Evolutionary conservation across 2,888 invertebrate genomes (phyloP).

Genomic region (Neoitamus cyanurus): DNA sequence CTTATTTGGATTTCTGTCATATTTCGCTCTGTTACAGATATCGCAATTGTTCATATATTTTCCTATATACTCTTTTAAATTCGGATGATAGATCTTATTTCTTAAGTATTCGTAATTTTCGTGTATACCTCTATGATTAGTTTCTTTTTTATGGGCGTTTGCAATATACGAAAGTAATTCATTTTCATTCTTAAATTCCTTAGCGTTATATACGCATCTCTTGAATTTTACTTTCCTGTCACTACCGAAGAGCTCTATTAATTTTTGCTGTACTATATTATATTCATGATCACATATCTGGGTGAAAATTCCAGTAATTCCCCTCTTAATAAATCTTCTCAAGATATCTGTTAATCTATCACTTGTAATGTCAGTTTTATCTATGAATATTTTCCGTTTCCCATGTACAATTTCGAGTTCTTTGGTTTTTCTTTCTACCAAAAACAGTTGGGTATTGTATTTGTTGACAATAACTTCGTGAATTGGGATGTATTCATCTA

Average conservation of each 20-base stretch:
- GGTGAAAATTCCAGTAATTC: no score
- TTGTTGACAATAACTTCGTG: background rate
- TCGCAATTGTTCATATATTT: background rate
- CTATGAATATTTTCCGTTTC: background rate
- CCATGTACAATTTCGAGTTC: background rate
- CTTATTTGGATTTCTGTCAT: background rate
- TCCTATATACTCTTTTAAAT: background rate
- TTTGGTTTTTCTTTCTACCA: background rate
- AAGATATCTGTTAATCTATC: no score
- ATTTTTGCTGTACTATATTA: background rate
- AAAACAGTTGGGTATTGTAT: background rate
- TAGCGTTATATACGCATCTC: background rate
- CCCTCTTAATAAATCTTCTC: no score
- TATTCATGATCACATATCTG: background rate
- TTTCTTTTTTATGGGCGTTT: background rate
- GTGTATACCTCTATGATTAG: background rate
- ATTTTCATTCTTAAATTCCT: no score
- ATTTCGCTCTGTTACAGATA: background rate
- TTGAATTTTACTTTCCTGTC: background rate
- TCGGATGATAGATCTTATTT: background rate
- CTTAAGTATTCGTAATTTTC: background rate
- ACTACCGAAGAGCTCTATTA: background rate
- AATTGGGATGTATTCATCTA: background rate
- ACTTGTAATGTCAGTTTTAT: background rate
- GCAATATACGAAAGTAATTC: no score